Base-by-base conservation (phyloP, 2,888 invertebrate genomes). In the Rhamnusium bicolor region DNA sequence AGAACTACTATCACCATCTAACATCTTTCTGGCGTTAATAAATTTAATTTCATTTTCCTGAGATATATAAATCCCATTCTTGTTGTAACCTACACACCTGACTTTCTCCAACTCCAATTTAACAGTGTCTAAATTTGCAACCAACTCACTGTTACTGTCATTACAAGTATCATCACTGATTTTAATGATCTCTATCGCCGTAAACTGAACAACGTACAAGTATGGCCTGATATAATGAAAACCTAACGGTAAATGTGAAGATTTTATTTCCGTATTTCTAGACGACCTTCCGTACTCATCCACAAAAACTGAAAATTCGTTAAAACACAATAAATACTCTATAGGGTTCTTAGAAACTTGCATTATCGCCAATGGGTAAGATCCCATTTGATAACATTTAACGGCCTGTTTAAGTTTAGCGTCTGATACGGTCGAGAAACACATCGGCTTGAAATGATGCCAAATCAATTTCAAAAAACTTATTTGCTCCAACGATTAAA, bases 251-350 rank as follows among this genome's bases (percentile, higher is more conserved):
- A 94, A 90, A 75, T 94, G 92, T 75, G 92, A 92, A 94, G 97
- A 97, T 79, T 94, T 94, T 40, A 97, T 90, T 83, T 97, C 96
- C 19, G 93, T 92, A 49, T 90, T 90, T 10, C 97, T 91, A 4
- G 94, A 94, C 72, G 95, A 91, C 69, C 92, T 91, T 0, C 97
- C 97, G 82, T 90, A 91, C 80, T 93, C 93, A 87, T 97, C 94
- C 2, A 97, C 94, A 88, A 97, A 97, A 0, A 97, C 91, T 0
- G 95, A 96, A 85, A 95, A 95, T 84, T 96, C 96, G 80, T 94
- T 92, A 88, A 95, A 97, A 85, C 96, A 97, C 6, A 97, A 87
- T 7, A 98, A 89, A 81, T 95, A 94, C 87, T 97, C 97, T 47
- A 85, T 82, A 0, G 87, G 88, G 19, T 89, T 89, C 7, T 91